Evolutionary conservation across 2,113 vertebrate species (phyloP), one percentile per base, ranked within the genome.

Genomic region (Antechinus flavipes): DNA sequence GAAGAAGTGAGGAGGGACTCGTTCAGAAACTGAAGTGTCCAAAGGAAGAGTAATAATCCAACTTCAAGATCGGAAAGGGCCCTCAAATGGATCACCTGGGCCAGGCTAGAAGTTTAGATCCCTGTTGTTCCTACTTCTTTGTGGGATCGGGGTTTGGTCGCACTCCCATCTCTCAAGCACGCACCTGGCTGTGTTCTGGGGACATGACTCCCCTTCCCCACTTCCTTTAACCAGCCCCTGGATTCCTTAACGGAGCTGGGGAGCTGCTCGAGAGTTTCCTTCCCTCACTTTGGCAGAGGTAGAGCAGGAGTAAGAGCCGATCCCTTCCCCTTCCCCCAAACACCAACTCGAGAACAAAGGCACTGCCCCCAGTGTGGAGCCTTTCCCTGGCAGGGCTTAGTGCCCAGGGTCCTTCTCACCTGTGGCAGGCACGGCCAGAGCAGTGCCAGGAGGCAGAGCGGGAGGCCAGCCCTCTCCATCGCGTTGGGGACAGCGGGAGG

Each of bases 381-480:
- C 1, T 30, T 84, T 1, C 6, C 1, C 89, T 1, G 56, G 10
- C 35, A 27, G 2, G 25, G 53, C 91, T 10, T 10, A 2, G 50
- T 49, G 23, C 84, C 35, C 61, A 0, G 56, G 30, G 3, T 35
- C 1, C 27, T 24, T 54, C 98, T 97, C 96, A 98, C 97, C 98
- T 97, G 95, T 0, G 52, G 46, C 50, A 6, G 23, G 1, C 58
- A 76, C 0, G 30, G 93, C 61, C 23, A 90, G 11, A 97, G 52
- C 54, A 97, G 84, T 1, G 46, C 55, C 0, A 5, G 14, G 22
- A 97, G 50, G 56, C 7, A 94, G 47, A 96, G 91, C 94, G 95
- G 91, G 61, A 93, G 2, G 25, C 61, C 25, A 1, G 95, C 90
- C 84, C n/a, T 0, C 16, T 84, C 68, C 68, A 84, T 84, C n/a